Evolutionary conservation across 2,797 vertebrate species (phyloP), one percentile per base, ranked within the genome.

Genomic region (Alfaro cultratus): DNA sequence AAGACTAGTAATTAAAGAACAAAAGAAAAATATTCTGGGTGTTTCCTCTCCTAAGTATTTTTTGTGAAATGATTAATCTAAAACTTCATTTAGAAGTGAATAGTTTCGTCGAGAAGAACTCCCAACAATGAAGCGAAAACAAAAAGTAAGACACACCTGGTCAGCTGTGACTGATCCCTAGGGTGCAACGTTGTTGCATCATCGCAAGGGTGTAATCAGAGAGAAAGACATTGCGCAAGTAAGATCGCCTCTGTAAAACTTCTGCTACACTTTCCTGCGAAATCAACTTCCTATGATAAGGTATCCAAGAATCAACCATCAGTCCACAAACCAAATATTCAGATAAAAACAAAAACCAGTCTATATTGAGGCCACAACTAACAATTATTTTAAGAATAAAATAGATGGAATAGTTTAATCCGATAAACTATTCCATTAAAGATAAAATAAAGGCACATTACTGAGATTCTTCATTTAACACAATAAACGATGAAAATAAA

Each of bases 51-150:
- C 31, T 41, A n/a, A 78, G 51, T 68, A 60, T 70, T 74, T 23
- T 71, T 74, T 73, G 80, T 77, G 2, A 76, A 49, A 45, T 41
- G 76, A 85, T 90, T 89, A 91, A 94, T 92, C 88, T 91, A 87
- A 87, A 92, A 93, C 87, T 86, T 18, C n/a, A 74, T 78, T 80
- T 76, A 82, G 45, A 31, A 84, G 77, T 45, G 67, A 77, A 81
- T 53, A 79, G 81, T 76, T 51, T 77, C 26, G 74, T 6, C n/a
- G 12, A 70, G 39, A 70, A 70, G 11, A 70, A 43, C 67, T 70
- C 34, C 23, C 23, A 70, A 70, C 23, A 43, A 71, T 71, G 68
- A 45, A 46, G 26, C 45, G 68, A 71, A 46, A 71, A 46, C 41
- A 71, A 71, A 71, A 5, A 18, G 6, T 76, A 18, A 79, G 43